Evolutionary conservation across 1,140 invertebrate genomes (phyloP).

Genomic region (Wasmannia auropunctata): DNA sequence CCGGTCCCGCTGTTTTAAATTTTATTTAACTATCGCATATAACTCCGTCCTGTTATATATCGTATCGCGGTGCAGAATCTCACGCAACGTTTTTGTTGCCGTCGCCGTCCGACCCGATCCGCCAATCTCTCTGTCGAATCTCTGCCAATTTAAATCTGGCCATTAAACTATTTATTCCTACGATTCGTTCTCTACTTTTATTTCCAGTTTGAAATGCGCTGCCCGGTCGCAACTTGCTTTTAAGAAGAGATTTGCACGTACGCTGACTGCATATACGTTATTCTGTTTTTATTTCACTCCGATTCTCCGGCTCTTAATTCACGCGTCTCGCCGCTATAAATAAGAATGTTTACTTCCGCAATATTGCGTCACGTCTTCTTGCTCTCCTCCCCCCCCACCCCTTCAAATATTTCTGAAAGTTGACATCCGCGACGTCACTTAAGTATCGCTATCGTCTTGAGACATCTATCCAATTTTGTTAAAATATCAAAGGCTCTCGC

Average conservation of each 20-base stretch:
- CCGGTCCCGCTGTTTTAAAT: neutral
- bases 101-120: neutral
- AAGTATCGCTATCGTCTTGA: neutral
- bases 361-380: conserved; percentile 4
- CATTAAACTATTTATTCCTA: neutral
- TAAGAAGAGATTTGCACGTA: neutral
- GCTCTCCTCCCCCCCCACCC: too few relatives aligned
- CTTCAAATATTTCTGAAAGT: conserved; percentile 6
- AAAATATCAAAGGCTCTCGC: neutral
- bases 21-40: neutral
- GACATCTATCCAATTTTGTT: conserved; percentile 27
- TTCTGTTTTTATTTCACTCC: neutral
- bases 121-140: neutral
- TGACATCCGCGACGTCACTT: neutral
- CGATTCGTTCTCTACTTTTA: neutral
- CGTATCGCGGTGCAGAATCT: too few relatives aligned
- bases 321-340: conserved; percentile 16
- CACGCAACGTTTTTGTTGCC: neutral
- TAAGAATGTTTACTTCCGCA: conserved; percentile 24
- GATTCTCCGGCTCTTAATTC: conserved; percentile 9
- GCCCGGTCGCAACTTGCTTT: neutral
- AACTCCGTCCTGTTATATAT: too few relatives aligned
- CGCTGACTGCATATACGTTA: neutral
- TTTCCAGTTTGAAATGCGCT: neutral
- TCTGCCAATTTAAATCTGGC: neutral